A percentile compares a stretch with the other conserved stretches of the same genome.
Evolutionary conservation across 1,140 invertebrate species (phyloP).

Genomic region (Bradynema listronoti): DNA sequence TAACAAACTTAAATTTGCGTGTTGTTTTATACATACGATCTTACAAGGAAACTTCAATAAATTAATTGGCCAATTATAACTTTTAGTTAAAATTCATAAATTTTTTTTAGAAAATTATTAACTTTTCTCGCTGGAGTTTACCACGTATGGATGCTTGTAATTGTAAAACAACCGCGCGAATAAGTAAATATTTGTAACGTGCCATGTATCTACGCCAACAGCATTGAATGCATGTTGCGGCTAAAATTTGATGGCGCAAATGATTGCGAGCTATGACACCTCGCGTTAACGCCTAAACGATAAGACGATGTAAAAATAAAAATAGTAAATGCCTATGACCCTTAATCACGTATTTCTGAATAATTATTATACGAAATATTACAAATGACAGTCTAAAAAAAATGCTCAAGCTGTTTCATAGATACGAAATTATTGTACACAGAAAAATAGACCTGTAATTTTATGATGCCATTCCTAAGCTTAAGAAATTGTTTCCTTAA

Average conservation of each 20-base stretch:
- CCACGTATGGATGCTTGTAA: constrained; percentile 66
- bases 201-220: constrained; percentile 68
- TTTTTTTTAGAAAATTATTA: neutral
- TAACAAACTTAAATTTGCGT: too few relatives aligned
- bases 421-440: neutral
- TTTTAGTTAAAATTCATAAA: neutral
- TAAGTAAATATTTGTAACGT: constrained; percentile 66
- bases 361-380: neutral
- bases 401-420: neutral
- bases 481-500: constrained; percentile 72
- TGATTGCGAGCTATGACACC: constrained; percentile 54
- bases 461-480: constrained; percentile 68
- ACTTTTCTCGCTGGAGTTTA: constrained; percentile 25
- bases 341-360: neutral
- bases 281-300: constrained; percentile 61
- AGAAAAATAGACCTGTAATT: constrained; percentile 66
- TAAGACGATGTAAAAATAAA: constrained; percentile 1
- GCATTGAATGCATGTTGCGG: constrained; percentile 71
- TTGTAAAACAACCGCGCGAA: constrained; percentile 63
- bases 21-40: too few relatives aligned
- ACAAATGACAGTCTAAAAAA: neutral
- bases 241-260: constrained; percentile 61
- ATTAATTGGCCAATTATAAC: neutral
- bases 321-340: neutral
- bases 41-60: neutral